Conservation (phyloP, 2,888 invertebrate genomes). For the Orthosia cruda region DNA sequence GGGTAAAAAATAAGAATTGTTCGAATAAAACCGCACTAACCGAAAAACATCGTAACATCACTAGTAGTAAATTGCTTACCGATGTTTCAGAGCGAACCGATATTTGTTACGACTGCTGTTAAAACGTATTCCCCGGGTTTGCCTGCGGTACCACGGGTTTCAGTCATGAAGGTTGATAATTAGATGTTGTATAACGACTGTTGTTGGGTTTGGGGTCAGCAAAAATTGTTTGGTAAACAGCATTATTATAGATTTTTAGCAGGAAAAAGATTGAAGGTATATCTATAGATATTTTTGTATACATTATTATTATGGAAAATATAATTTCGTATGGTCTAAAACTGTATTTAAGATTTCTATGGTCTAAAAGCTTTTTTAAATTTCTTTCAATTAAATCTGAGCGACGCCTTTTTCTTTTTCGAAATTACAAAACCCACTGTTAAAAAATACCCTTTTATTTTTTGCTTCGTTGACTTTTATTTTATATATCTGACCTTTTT, state of each 20-base stretch:
- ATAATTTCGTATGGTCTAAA: too few species aligned
- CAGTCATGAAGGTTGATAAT: conserved; percentile 40
- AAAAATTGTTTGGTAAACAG: not conserved
- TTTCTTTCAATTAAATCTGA: too few species aligned
- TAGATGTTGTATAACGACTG: conserved; percentile 32
- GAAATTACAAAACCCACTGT: too few species aligned
- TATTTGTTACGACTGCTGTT: conserved; percentile 64
- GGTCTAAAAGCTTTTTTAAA: too few species aligned
- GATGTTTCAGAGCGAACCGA: conserved; percentile 59
- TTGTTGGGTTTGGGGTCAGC: not conserved
- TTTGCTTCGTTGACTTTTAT: too few species aligned
- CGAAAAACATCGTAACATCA: conserved; percentile 30
- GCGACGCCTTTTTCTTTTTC: too few species aligned
- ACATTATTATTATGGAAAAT: too few species aligned
- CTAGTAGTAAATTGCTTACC: conserved; percentile 70
- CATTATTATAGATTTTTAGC: not conserved
- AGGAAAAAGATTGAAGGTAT: not conserved
- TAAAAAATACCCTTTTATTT: too few species aligned
- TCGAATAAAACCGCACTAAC: not conserved
- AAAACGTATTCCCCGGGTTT: conserved; percentile 37
- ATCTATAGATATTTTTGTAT: too few species aligned
- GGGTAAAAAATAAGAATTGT: not conserved
- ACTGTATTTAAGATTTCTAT: too few species aligned
- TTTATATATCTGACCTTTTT: too few species aligned
- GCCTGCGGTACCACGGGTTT: conserved; percentile 32